Evolutionary conservation across 2,888 invertebrate species (phyloP).

Genomic region (Mayetiola destructor): DNA sequence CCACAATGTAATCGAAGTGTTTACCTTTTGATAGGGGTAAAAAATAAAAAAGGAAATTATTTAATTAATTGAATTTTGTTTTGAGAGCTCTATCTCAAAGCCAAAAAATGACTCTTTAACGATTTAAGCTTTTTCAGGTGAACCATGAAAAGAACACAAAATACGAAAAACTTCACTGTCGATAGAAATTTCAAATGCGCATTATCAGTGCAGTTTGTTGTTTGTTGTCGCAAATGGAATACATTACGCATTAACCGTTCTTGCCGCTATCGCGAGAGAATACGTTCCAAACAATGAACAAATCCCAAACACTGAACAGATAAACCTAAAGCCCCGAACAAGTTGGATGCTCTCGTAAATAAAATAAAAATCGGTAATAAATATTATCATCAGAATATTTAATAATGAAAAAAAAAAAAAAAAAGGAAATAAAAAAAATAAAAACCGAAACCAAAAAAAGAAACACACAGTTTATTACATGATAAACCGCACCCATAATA

Average conservation of each 20-base stretch:
- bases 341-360: neutral
- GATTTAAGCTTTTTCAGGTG: no score
- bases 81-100: no score
- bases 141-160: neutral
- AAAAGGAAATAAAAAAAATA: no score
- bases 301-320: no score
- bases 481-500: slow-evolving; percentile 15
- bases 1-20: no score
- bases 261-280: neutral
- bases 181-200: no score
- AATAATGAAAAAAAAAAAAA: slow-evolving; percentile 13
- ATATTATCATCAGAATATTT: slow-evolving; percentile 11
- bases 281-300: no score
- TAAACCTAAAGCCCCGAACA: no score
- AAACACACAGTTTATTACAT: slow-evolving; percentile 14
- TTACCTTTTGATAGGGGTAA: no score
- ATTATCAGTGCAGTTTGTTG: slow-evolving; percentile 2
- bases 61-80: no score
- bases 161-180: neutral
- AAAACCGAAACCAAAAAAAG: slow-evolving; percentile 5
- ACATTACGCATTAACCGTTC: slow-evolving; percentile 8
- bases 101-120: no score
- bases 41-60: no score
- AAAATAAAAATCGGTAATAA: slow-evolving; percentile 10
- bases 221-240: slow-evolving; percentile 8